Evolutionary conservation across 1,140 invertebrate species (phyloP), one percentile per base, ranked within the genome.

Genomic region (Trachelipus rathkii): DNA sequence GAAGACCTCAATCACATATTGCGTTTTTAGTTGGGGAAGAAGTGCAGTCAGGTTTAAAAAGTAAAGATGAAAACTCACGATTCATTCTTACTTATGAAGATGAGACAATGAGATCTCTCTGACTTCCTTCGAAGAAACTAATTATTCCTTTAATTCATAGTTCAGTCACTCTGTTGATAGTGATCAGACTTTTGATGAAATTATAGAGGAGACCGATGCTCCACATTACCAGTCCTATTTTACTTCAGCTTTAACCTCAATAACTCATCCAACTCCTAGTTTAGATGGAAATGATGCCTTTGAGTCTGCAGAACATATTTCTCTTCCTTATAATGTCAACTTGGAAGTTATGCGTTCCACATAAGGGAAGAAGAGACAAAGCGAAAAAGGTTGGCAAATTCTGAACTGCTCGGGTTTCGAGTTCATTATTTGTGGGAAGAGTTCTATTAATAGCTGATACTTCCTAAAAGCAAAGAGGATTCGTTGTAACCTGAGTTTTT

Each of bases 191-290:
- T 67, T 23, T 68, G 66, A 75, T 44, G 68, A 33, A 43, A 21
- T 4, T 15, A 43, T 68, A 21, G 73, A 66, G 10, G 73, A 75
- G 19, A n/a, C 11, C 8, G 23, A 68, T n/a, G 66, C 69, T n/a
- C 69, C 73, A 2, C 73, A 67, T 7, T 75, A 75, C 24, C 73
- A 75, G 60, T 67, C 73, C 1, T 75, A 75, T 43, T 75, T 75
- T 43, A 75, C 33, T 23, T 68, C 50, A 9, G 66, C 73, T 3
- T 44, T 75, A 19, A 75, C 44, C 13, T 75, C 73, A 3, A 19
- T 75, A 13, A 68, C 73, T 11, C 66, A 75, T 44, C 24, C 69
- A 9, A 67, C 66, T 33, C 66, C 53, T 13, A 68, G 24, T 24
- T 10, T 75, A 9, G 66, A 75, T 44, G 60, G 60, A 10, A 67